Conservation (phyloP, 2,113 vertebrate genomes). For the Mesocricetus auratus region DNA sequence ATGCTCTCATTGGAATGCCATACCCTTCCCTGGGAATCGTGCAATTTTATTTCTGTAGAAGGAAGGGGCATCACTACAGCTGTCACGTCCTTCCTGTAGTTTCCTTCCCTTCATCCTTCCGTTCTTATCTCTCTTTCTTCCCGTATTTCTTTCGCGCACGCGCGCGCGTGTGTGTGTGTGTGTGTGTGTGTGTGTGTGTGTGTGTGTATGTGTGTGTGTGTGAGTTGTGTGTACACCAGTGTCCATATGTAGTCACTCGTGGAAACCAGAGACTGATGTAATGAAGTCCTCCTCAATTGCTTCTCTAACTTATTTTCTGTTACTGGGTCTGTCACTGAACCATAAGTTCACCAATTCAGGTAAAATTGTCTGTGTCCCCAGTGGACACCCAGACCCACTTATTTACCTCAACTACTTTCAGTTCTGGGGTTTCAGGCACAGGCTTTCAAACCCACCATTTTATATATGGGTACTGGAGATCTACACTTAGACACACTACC, state of each 20-base stretch:
- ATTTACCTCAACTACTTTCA: neutral
- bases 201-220: neutral
- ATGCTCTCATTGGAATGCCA: neutral
- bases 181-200: too few relatives aligned
- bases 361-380: too few relatives aligned
- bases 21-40: neutral
- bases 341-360: neutral
- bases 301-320: neutral
- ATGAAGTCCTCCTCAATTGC: neutral
- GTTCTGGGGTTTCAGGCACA: neutral
- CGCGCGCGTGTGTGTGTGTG: neutral
- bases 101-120: neutral
- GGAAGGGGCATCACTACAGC: too few relatives aligned
- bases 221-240: neutral
- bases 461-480: neutral
- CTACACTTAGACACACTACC: too few relatives aligned
- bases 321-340: neutral
- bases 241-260: too few relatives aligned
- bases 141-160: neutral
- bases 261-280: neutral
- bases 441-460: neutral
- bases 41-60: neutral
- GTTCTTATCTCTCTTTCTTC: neutral
- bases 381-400: neutral
- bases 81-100: neutral